phyloP scores from a whole-genome alignment of 2,888 invertebrate genomes.

The Cecidostiba fungosa region DNA sequence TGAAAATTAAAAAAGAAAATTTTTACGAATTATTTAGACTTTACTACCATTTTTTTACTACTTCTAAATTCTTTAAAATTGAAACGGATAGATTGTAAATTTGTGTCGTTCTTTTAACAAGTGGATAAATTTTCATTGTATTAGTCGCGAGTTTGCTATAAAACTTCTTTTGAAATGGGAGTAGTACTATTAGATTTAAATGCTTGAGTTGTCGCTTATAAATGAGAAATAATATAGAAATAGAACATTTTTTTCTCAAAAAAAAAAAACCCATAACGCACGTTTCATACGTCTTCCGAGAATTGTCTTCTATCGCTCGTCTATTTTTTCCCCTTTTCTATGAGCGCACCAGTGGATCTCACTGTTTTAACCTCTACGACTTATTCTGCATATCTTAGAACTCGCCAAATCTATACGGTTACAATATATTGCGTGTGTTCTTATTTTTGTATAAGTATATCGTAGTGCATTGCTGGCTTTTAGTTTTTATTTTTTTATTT shows the following conservation, averaged over 20 bases:
- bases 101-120: not conserved
- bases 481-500: constrained; percentile 28
- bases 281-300: not conserved
- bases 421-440: constrained; percentile 18
- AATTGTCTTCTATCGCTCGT: not conserved
- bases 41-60: not conserved
- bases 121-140: not conserved
- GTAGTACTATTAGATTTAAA: constrained; percentile 32
- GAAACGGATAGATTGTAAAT: constrained; percentile 25
- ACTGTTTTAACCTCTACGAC: not conserved
- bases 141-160: not conserved
- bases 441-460: constrained; percentile 25
- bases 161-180: constrained; percentile 1
- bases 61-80: not conserved
- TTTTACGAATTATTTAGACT: not conserved
- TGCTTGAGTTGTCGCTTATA: not conserved
- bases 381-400: constrained; percentile 9
- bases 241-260: constrained; percentile 40
- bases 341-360: constrained; percentile 26
- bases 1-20: not conserved
- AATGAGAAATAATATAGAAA: constrained; percentile 36
- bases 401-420: constrained; percentile 33
- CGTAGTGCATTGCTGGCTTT: constrained; percentile 44
- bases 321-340: not conserved
- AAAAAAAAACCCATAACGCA: constrained; percentile 42